Evolutionary conservation across 2,797 vertebrate genomes (phyloP), one percentile per base, ranked within the genome.

Genomic region (Mallotus villosus): DNA sequence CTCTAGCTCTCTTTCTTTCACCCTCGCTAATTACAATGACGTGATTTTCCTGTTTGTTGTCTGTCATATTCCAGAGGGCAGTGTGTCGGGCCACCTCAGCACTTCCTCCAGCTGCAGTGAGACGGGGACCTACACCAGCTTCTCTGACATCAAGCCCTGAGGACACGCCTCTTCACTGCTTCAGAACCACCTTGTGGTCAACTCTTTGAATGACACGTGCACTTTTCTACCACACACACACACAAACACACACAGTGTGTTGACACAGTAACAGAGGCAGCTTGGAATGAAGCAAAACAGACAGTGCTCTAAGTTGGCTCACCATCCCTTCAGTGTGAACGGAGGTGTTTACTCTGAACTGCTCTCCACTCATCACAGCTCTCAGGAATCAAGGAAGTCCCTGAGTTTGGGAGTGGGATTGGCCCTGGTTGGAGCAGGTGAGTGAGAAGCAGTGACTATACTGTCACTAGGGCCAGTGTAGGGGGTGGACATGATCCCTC

Each of bases 61-160:
- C 72, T 74, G 72, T 83, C 82, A 77, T 79, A 69, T 80, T 79
- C 71, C 74, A 96, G 97, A 97, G 25, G 95, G 95, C 85, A 94
- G 95, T 29, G 95, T 94, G 58, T 96, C 96, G 0, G 94, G 94
- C 70, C 94, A 94, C 86, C 83, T 98, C 87, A 99, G 97, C 89
- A 94, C 93, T 51, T 98, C 97, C 0, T 98, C 96, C 77, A 98
- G 95, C 92, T 97, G 94, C 91, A 97, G 96, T 2, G 96, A 98
- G 19, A 55, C 51, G 2, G 51, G 51, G 74, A 95, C 94, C 78
- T 95, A 94, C 88, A 94, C 92, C 82, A 95, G 95, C 91, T 94
- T 93, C 83, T 94, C 95, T 0, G 95, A 97, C 86, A 93, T 96
- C 82, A 97, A 97, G 89, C 92, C 94, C 77, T 98, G 91, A 95